Evolutionary conservation across 2,797 vertebrate species (phyloP), one percentile per base, ranked within the genome.

Genomic region (Chrosomus eos): DNA sequence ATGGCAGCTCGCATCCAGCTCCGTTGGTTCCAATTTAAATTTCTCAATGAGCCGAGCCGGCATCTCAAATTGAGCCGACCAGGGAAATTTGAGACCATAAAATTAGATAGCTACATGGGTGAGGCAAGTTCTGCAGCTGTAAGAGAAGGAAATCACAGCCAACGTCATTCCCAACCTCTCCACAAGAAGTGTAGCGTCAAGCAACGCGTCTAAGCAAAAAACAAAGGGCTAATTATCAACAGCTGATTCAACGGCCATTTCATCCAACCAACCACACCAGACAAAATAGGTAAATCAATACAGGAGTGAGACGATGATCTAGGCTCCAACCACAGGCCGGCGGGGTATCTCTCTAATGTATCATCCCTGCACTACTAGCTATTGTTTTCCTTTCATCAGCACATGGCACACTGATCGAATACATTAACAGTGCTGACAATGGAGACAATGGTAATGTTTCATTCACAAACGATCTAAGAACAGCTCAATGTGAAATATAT

Each of bases 1-100:
- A 95, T 95, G 93, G 92, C 92, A 91, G 92, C 92, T 94, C 91
- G 88, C 92, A 94, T 93, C 89, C 92, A 93, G 93, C 93, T 89
- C 94, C 93, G 92, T 94, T 94, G 93, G 92, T 92, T 95, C 94
- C 94, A 95, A 95, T 95, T 94, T 95, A 94, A 93, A 94, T 95
- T 95, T 95, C 92, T 94, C 93, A 95, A 94, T 92, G 93, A 96
- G 93, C 92, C 91, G 89, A 94, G 91, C 93, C 93, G 90, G 91
- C 91, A 88, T 92, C 93, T 95, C 94, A 94, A 95, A 95, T 95
- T 94, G 95, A 94, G 93, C 92, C 88, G 67, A 95, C 92, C 92
- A 62, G 86, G 91, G 93, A 92, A 95, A 95, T 94, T 94, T 93
- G 92, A 95, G 94, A 95, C 92, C 92, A 94, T 93, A 95, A 95